Evolutionary conservation across 1,140 invertebrate species (phyloP).

Genomic region (Diabrotica undecimpunctata): DNA sequence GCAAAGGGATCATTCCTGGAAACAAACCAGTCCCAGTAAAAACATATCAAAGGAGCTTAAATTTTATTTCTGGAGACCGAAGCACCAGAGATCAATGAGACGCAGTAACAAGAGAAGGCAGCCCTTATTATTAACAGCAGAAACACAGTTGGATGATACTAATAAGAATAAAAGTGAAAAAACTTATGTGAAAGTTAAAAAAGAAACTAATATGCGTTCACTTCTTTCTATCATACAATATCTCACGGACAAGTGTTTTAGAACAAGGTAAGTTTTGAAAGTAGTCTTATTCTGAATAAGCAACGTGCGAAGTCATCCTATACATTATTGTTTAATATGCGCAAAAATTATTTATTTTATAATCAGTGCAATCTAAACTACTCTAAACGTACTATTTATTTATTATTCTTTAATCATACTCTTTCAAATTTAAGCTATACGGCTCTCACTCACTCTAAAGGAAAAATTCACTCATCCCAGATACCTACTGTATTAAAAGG

Average conservation of each 20-base stretch:
- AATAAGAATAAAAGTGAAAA: constrained; percentile 40
- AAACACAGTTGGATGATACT: constrained; percentile 54
- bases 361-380: too few relatives aligned
- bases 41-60: constrained; percentile 69
- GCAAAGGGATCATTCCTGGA: constrained; percentile 84
- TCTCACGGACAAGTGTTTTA: constrained; percentile 47
- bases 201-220: constrained; percentile 26
- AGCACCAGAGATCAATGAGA: constrained; percentile 41
- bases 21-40: constrained; percentile 69
- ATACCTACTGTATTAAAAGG: too few relatives aligned
- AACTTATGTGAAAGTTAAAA: constrained; percentile 23
- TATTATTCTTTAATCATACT: too few relatives aligned
- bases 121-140: constrained; percentile 35
- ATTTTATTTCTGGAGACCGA: constrained; percentile 66
- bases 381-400: too few relatives aligned
- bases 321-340: too few relatives aligned
- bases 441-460: too few relatives aligned
- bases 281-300: too few relatives aligned
- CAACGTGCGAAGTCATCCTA: too few relatives aligned
- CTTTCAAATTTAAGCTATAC: too few relatives aligned
- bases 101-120: constrained; percentile 47
- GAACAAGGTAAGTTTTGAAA: constrained; percentile 24
- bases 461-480: too few relatives aligned
- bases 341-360: too few relatives aligned
- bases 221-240: constrained; percentile 49